Evolutionary conservation across 2,888 invertebrate species (phyloP).

Genomic region (Clusia tigrina): DNA sequence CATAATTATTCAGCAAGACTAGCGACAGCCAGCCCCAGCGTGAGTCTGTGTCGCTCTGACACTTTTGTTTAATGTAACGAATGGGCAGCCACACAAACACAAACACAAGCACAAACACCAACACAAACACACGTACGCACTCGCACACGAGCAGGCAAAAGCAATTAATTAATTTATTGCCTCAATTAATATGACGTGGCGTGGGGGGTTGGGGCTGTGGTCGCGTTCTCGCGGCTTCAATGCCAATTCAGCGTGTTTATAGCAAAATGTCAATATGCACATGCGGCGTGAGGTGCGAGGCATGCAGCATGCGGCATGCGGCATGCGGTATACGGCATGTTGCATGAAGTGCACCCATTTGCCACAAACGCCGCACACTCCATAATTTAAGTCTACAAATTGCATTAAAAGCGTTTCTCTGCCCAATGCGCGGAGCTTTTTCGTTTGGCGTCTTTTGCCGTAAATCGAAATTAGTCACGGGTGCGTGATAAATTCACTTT

Average conservation of each 20-base stretch:
- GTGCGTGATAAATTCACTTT: slow-evolving; percentile 53
- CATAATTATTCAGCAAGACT: too few relatives aligned
- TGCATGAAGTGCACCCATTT: slow-evolving; percentile 1
- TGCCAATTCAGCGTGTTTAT: not conserved
- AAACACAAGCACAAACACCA: too few relatives aligned
- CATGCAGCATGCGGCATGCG: not conserved
- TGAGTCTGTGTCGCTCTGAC: too few relatives aligned
- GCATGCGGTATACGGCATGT: not conserved
- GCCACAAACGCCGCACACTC: not conserved
- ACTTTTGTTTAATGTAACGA: too few relatives aligned
- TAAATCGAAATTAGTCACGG: slow-evolving; percentile 51
- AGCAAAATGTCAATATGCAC: not conserved
- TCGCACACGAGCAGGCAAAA: not conserved
- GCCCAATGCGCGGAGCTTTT: not conserved
- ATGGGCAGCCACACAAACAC: not conserved
- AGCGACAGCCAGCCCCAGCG: too few relatives aligned
- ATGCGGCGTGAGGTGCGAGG: not conserved
- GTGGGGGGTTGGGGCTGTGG: too few relatives aligned
- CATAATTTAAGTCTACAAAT: not conserved
- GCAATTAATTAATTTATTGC: not conserved
- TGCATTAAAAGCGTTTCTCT: not conserved
- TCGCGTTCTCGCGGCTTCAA: too few relatives aligned
- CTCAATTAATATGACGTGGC: not conserved
- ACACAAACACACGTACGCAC: not conserved
- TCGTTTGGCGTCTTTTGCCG: slow-evolving; percentile 37